A percentile compares a stretch with the other conserved stretches of the same genome.
These are phyloP conservation scores for Cheilosia variabilis DNA, from an alignment of 2,888 invertebrate genomes.

Conservation along the genomic window DNA sequence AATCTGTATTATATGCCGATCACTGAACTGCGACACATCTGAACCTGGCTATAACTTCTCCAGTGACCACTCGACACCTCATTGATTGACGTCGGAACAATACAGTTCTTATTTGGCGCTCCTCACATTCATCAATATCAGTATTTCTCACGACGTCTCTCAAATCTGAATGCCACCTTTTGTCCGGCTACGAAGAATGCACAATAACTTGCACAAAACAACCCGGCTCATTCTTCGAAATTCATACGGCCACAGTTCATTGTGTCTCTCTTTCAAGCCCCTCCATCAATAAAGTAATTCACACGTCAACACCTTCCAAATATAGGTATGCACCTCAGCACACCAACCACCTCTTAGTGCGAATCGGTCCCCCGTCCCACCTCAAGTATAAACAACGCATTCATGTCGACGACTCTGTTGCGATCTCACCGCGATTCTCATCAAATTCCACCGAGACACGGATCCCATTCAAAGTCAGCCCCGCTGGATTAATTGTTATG, in stretches of 20 bases:
- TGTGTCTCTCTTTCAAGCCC: background rate
- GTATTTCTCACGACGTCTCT: background rate
- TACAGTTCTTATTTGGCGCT: background rate
- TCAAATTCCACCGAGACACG: slow-evolving; percentile 1
- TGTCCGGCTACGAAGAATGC: slow-evolving; percentile 9
- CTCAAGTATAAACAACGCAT: slow-evolving; percentile 22
- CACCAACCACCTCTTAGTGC: background rate
- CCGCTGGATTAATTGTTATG: slow-evolving; percentile 66
- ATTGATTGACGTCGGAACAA: background rate
- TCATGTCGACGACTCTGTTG: slow-evolving; percentile 37
- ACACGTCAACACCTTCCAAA: slow-evolving; percentile 34
- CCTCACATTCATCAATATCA: background rate
- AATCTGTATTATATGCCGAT: too few species aligned
- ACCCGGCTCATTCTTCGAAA: slow-evolving; percentile 8
- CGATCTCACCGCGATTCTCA: background rate
- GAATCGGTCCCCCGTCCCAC: background rate
- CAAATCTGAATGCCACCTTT: slow-evolving; percentile 14
- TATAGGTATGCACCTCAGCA: background rate
- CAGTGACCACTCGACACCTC: background rate
- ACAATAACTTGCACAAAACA: slow-evolving; percentile 30
- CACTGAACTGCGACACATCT: background rate
- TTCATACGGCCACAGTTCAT: slow-evolving; percentile 10
- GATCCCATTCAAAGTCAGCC: slow-evolving; percentile 32
- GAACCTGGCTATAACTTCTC: background rate
- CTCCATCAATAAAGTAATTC: slow-evolving; percentile 29